These are phyloP conservation scores for Vanessa cardui DNA, from an alignment of 2,888 invertebrate genomes.

Conservation along the genomic window DNA sequence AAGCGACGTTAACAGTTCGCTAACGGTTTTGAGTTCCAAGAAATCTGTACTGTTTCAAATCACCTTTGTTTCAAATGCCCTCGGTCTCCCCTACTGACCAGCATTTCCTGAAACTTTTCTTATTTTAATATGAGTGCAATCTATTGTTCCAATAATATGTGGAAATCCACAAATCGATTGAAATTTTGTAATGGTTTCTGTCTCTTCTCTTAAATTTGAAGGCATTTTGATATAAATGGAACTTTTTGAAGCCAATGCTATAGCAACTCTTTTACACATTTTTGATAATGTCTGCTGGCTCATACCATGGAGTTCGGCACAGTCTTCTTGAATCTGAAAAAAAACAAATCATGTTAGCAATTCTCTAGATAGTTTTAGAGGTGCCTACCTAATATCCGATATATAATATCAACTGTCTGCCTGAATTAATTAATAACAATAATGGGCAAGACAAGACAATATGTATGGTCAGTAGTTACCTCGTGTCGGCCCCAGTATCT, in stretches of 20 bases:
- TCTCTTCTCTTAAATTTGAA: background rate
- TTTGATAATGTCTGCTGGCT: background rate
- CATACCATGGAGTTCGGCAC: background rate
- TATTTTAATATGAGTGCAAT: constrained; percentile 3
- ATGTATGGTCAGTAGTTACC: too few species aligned
- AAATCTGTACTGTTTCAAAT: too few species aligned
- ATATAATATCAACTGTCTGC: too few species aligned
- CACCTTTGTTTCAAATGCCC: too few species aligned
- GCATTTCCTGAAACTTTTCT: background rate
- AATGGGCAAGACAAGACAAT: too few species aligned
- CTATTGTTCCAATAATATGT: background rate
- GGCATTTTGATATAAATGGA: background rate
- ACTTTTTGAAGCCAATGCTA: background rate
- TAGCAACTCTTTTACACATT: background rate
- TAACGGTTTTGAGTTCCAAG: too few species aligned
- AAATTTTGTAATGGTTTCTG: background rate
- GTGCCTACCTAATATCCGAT: too few species aligned
- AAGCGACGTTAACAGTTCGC: too few species aligned
- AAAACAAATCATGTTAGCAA: too few species aligned
- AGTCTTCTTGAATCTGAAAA: background rate
- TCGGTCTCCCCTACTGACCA: too few species aligned
- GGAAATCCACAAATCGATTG: background rate
- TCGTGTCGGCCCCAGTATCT: background rate
- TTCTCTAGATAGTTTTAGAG: too few species aligned
- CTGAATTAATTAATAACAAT: too few species aligned